Conservation (phyloP, 2,113 vertebrate genomes). For the Bungarus multicinctus region DNA sequence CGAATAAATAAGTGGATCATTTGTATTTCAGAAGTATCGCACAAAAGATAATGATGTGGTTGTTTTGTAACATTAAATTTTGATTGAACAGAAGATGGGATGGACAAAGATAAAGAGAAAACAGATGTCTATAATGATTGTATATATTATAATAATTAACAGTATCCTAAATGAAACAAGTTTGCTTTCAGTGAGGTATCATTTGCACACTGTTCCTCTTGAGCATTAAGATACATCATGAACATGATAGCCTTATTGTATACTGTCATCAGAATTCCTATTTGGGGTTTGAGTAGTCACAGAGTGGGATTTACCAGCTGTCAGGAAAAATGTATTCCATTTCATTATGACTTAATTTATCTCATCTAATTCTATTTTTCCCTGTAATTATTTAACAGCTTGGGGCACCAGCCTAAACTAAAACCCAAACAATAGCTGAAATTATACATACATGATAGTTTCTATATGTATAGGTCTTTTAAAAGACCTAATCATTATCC, state of each 20-base stretch:
- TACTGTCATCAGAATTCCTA: slow-evolving; percentile 75
- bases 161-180: slow-evolving; percentile 77
- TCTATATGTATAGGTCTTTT: slow-evolving; percentile 55
- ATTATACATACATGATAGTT: slow-evolving; percentile 76
- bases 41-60: not conserved
- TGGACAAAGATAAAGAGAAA: slow-evolving; percentile 53
- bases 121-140: slow-evolving; percentile 83
- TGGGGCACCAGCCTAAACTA: slow-evolving; percentile 79
- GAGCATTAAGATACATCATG: slow-evolving; percentile 77
- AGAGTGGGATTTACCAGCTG: slow-evolving; percentile 81
- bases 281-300: slow-evolving; percentile 69
- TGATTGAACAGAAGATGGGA: not conserved
- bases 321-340: slow-evolving; percentile 79
- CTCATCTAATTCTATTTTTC: slow-evolving; percentile 82
- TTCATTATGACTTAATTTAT: slow-evolving; percentile 86
- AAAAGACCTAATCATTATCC: slow-evolving; percentile 79
- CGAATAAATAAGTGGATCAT: not conserved
- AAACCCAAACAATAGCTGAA: slow-evolving; percentile 85
- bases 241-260: slow-evolving; percentile 81
- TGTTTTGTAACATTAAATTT: not conserved
- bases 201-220: slow-evolving; percentile 81
- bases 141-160: slow-evolving; percentile 79
- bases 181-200: slow-evolving; percentile 87
- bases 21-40: not conserved
- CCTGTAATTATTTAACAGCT: slow-evolving; percentile 82